Conservation (phyloP, 2,888 invertebrate genomes). For the Drosophila macrothrix region DNA sequence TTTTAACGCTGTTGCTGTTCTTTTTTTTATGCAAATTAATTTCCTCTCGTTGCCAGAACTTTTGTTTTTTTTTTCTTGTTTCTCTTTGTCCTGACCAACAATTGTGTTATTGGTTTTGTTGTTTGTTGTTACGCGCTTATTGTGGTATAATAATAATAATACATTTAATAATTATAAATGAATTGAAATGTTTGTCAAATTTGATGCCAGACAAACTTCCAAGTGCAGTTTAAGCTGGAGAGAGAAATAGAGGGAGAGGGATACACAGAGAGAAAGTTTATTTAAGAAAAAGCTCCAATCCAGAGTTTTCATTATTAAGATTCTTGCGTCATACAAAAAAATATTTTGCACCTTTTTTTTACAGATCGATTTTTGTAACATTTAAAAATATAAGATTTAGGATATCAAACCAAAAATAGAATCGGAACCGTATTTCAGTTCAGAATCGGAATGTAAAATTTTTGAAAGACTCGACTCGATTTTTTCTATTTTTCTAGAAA, state of each 20-base stretch:
- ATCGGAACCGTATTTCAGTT: background rate
- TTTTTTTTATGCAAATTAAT: background rate
- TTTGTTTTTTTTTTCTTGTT: background rate
- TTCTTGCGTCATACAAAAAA: background rate
- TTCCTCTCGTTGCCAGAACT: background rate
- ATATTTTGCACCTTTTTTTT: background rate
- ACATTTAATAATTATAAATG: background rate
- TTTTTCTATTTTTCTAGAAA: background rate
- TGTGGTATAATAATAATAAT: background rate
- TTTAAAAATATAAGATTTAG: background rate
- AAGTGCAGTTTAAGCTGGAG: no score
- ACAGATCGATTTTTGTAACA: background rate
- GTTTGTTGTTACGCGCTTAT: constrained; percentile 49
- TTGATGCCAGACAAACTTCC: background rate
- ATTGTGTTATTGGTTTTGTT: constrained; percentile 48
- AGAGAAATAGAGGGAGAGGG: background rate
- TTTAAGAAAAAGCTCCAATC: background rate
- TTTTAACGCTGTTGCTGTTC: background rate
- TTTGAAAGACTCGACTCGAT: background rate
- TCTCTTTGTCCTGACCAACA: constrained; percentile 23
- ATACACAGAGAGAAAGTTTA: background rate
- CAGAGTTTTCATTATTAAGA: background rate
- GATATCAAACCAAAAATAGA: background rate
- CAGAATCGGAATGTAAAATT: background rate
- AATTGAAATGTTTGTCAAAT: background rate